Base-by-base conservation (phyloP, 2,113 vertebrate genomes). In the Pangasianodon gigas region DNA sequence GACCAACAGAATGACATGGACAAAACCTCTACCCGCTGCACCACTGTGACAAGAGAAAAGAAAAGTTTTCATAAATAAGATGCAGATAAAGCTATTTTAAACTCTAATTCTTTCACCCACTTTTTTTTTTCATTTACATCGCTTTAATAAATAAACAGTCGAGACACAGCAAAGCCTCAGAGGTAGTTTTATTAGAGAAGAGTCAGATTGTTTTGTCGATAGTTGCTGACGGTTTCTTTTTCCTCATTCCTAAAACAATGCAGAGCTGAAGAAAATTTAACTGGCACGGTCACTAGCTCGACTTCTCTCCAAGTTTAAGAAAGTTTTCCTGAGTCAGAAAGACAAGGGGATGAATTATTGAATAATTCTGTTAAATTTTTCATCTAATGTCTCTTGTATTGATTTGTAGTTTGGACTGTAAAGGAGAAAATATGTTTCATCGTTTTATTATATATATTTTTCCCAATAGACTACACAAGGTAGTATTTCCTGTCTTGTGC, bases 291-390 rank as follows among this genome's bases (percentile, higher is more conserved):
- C 29, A 82, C 51, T 32, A 8, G 29, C 48, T 82, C 14, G 6
- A 82, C 32, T 54, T 32, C 79, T 52, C 79, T 18, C 79, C 2
- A 19, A 82, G 51, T 18, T 19, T 6, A 37, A 54, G 29, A 82
- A 82, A 56, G 48, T 82, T 82, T 82, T 54, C n/a, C 79, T 32
- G 10, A 81, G 48, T 18, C 79, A 82, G 79, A 82, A 21, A 37
- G 18, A 56, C 52, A 56, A 21, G 16, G 4, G n/a, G 52, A 32
- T 83, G 19, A 83, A 83, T 83, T 83, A 83, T 83, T 3, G 37
- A 37, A 37, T 37, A 37, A 56, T 56, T n/a, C 18, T 82, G 52
- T 24, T 58, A 19, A 21, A 56, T 56, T 83, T 82, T 83, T 83
- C 52, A 83, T 83, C 52, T 32, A 81, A 54, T 37, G 52, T 54